phyloP scores from a whole-genome alignment of 2,888 invertebrate genomes.

The Xanthia togata region DNA sequence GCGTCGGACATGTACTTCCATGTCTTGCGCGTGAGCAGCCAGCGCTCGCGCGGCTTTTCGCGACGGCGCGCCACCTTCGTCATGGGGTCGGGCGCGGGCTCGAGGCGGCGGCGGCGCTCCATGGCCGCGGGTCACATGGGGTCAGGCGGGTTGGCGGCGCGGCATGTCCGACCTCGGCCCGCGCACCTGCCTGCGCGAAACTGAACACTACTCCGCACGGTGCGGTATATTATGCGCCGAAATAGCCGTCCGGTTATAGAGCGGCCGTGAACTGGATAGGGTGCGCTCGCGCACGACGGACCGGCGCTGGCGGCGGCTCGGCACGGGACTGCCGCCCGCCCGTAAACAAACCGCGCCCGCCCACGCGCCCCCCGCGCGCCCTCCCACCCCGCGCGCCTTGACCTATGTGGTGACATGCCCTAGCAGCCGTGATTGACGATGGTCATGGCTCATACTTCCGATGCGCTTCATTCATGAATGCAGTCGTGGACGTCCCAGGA shows the following conservation, averaged over 20 bases:
- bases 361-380: conserved; percentile 71
- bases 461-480: conserved; percentile 51
- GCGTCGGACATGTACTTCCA: conserved; percentile 98
- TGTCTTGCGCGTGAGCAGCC: conserved; percentile 96
- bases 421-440: conserved; percentile 75
- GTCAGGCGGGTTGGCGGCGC: conserved; percentile 67
- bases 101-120: conserved; percentile 85
- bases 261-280: conserved; percentile 89
- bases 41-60: conserved; percentile 93
- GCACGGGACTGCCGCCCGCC: conserved; percentile 76
- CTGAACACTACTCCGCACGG: conserved; percentile 85
- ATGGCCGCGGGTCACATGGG: conserved; percentile 81
- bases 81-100: conserved; percentile 89
- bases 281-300: conserved; percentile 80
- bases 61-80: conserved; percentile 91
- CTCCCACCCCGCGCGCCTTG: conserved; percentile 73
- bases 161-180: conserved; percentile 78
- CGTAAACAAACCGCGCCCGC: conserved; percentile 78
- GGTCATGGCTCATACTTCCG: conserved; percentile 71
- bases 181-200: conserved; percentile 87
- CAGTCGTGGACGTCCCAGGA: conserved; percentile 20
- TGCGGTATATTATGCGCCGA: conserved; percentile 86
- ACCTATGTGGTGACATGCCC: conserved; percentile 78
- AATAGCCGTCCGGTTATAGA: conserved; percentile 88
- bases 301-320: conserved; percentile 73